Conservation (phyloP, 2,113 vertebrate species). For the Rhinolophus ferrumequinum region DNA sequence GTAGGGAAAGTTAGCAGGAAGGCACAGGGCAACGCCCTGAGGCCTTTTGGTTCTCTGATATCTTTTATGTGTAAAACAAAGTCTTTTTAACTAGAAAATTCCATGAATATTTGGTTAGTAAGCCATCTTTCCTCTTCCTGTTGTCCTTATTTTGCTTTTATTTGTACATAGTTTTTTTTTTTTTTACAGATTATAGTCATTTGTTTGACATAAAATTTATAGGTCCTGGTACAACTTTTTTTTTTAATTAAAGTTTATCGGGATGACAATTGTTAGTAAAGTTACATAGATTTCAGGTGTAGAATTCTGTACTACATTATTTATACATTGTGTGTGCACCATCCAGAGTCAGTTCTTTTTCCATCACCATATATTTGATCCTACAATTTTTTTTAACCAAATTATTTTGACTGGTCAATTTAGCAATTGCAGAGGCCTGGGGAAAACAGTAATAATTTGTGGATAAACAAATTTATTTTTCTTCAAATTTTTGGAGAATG, state of each 20-base stretch:
- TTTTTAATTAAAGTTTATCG: background rate
- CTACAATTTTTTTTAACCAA: background rate
- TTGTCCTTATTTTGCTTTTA: conserved; percentile 68
- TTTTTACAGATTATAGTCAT: background rate
- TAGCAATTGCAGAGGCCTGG: conserved; percentile 33
- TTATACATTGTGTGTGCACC: too few relatives aligned
- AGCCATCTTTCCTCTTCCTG: conserved; percentile 70
- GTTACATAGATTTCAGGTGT: too few relatives aligned
- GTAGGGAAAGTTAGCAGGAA: background rate
- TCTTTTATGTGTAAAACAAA: conserved; percentile 38
- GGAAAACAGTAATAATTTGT: conserved; percentile 48
- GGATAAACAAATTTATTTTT: conserved; percentile 69
- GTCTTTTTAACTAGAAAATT: conserved; percentile 70
- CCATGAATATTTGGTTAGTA: conserved; percentile 64
- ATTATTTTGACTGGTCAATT: background rate
- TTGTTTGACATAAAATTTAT: conserved; percentile 41
- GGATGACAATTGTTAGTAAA: too few relatives aligned
- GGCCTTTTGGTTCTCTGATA: background rate
- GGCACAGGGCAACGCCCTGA: background rate
- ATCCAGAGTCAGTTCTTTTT: too few relatives aligned
- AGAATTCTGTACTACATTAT: too few relatives aligned
- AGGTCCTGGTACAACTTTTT: background rate
- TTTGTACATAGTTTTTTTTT: conserved; percentile 49
- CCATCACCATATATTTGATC: too few relatives aligned
- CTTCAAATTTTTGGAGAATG: conserved; percentile 60